Evolutionary conservation across 2,888 invertebrate species (phyloP), one percentile per base, ranked within the genome.

Genomic region (Cybosia mesomella): DNA sequence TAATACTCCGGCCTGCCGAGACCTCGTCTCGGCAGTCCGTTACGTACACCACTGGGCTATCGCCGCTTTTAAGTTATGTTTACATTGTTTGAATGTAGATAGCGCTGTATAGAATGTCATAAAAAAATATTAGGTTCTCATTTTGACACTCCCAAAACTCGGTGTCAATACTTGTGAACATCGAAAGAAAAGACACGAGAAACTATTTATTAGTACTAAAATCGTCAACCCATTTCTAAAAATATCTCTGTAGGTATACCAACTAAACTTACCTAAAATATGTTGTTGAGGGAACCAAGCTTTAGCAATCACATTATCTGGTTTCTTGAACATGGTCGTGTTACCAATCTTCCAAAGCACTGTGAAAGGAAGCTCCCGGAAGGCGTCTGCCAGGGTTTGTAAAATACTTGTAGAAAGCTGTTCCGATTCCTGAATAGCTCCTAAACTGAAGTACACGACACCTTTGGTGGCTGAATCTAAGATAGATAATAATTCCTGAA

Each of bases 201-300:
- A 43, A 43, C 5, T 9, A 9, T 34, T 9, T 1, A 9, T 34
- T 34, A 9, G 13, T 36, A 39, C 15, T 39, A 39, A 18, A 43
- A 18, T 43, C 18, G 36, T n/a, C 18, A 58, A 1, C 15, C 5
- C 15, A 8, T 13, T 49, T 49, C 8, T 43, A 7, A 18, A 18
- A 43, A 39, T 39, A 39, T 39, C 15, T 15, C 39, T 39, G 39
- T 39, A 39, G 0, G 15, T 39, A 13, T 15, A 28, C 5, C 28
- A 28, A 5, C 5, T 13, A n/a, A 36, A 32, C 75, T 76, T 83
- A 95, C 96, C 95, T 69, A 96, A 86, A 70, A 96, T 72, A 83
- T 95, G 94, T 77, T 95, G 94, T 74, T 96, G 96, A 0, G 96
- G 95, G 67, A 95, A 91, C 96, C 96, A 96, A 21, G 86, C 83